Evolutionary conservation across 2,113 vertebrate species (phyloP).

Genomic region (Machaerirhynchus nigripectus): DNA sequence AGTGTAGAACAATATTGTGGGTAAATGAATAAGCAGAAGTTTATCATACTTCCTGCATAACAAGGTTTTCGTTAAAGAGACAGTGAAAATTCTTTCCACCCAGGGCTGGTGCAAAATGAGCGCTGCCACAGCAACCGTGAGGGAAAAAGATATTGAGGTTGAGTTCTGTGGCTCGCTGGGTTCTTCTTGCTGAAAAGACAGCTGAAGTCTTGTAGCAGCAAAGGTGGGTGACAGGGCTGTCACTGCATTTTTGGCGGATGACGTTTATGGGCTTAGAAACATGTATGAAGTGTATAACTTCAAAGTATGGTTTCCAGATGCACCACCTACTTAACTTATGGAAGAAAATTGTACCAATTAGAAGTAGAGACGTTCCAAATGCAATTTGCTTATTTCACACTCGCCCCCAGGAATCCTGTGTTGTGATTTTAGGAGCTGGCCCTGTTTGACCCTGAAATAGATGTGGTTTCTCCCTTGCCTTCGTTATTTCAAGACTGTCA

Average conservation of each 20-base stretch:
- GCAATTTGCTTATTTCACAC: conserved; percentile 38
- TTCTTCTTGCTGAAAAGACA: background rate
- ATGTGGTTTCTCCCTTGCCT: conserved; percentile 16
- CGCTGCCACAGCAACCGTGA: accelerated
- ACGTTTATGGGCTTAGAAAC: background rate
- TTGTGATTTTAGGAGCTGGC: conserved; percentile 45
- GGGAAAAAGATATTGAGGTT: background rate
- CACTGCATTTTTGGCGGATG: background rate
- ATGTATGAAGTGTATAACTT: background rate
- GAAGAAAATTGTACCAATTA: background rate
- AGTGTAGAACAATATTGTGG: conserved; percentile 61
- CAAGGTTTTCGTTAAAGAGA: conserved; percentile 47
- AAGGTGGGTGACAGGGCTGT: background rate
- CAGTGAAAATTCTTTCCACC: background rate
- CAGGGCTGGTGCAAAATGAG: background rate
- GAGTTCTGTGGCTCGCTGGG: background rate
- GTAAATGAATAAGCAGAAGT: conserved; percentile 69
- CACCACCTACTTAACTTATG: conserved; percentile 35
- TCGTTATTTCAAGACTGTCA: background rate
- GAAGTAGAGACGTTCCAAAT: background rate
- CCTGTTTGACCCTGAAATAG: conserved; percentile 5
- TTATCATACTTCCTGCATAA: conserved; percentile 64
- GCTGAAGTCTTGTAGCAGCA: background rate
- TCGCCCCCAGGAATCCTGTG: conserved; percentile 44
- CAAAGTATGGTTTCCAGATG: background rate